phyloP scores from a whole-genome alignment of 2,113 vertebrate species.

The Eolophus roseicapilla region DNA sequence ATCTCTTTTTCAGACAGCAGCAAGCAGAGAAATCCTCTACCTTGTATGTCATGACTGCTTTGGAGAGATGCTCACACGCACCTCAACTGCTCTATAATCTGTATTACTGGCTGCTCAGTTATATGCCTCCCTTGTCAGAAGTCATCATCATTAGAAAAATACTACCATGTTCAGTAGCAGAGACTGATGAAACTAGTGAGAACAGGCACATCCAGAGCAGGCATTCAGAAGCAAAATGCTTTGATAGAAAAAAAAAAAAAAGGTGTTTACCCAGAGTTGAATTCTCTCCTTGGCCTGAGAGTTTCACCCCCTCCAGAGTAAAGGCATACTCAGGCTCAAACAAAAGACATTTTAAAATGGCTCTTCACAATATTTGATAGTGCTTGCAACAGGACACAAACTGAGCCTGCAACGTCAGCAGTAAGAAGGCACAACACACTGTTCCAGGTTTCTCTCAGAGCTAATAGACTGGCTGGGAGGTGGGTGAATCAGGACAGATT shows the following conservation, averaged over 20 bases:
- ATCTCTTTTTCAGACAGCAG: background rate
- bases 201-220: background rate
- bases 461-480: background rate
- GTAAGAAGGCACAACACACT: background rate
- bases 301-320: background rate
- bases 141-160: background rate
- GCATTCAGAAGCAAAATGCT: background rate
- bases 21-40: background rate
- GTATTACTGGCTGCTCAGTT: accelerated
- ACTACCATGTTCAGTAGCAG: background rate
- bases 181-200: background rate
- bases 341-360: background rate
- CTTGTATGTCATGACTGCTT: background rate
- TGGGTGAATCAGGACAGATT: background rate
- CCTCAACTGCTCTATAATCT: background rate
- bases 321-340: background rate
- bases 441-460: background rate
- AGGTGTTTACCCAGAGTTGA: background rate
- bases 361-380: background rate
- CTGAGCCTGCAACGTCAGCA: background rate
- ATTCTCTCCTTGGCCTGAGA: background rate
- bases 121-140: background rate
- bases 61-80: background rate
- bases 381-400: background rate
- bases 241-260: background rate